Evolutionary conservation across 2,797 vertebrate genomes (phyloP).

Genomic region (Neostethus bicornis): DNA sequence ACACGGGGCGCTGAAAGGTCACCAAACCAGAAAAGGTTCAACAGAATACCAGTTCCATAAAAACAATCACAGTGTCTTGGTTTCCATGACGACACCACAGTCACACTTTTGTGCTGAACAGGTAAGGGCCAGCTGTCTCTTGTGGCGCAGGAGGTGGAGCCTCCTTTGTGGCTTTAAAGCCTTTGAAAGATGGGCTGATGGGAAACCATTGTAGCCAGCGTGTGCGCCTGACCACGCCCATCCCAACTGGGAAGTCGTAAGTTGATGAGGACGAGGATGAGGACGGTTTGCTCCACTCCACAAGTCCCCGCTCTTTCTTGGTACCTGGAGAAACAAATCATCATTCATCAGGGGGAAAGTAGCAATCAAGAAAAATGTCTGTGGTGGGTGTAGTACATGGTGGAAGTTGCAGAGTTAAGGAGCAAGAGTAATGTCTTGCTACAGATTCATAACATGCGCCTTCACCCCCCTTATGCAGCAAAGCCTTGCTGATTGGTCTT

Average conservation of each 20-base stretch:
- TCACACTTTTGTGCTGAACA: constrained; percentile 70
- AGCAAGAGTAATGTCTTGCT: no score
- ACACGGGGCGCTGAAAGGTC: no score
- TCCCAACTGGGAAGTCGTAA: constrained; percentile 91
- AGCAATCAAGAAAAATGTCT: no score
- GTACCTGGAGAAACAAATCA: constrained; percentile 75
- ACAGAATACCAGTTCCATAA: no score
- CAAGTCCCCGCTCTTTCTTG: constrained; percentile 86
- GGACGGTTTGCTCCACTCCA: constrained; percentile 81
- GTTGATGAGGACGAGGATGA: constrained; percentile 50
- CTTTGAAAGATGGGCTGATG: constrained; percentile 88
- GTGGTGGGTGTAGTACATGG: no score
- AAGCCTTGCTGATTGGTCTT: constrained; percentile 26
- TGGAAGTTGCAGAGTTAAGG: no score
- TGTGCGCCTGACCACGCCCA: constrained; percentile 76
- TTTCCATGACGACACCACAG: neutral
- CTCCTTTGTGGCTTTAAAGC: constrained; percentile 57
- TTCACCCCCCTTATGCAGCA: no score
- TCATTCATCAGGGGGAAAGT: no score
- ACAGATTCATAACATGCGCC: no score
- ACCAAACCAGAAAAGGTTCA: neutral
- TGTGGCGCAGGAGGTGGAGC: neutral
- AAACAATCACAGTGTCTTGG: no score
- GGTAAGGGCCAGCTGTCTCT: constrained; percentile 17
- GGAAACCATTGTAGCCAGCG: constrained; percentile 83